Evolutionary conservation across 2,888 invertebrate species (phyloP), one percentile per base, ranked within the genome.

Genomic region (Nephrocerus scutellatus): DNA sequence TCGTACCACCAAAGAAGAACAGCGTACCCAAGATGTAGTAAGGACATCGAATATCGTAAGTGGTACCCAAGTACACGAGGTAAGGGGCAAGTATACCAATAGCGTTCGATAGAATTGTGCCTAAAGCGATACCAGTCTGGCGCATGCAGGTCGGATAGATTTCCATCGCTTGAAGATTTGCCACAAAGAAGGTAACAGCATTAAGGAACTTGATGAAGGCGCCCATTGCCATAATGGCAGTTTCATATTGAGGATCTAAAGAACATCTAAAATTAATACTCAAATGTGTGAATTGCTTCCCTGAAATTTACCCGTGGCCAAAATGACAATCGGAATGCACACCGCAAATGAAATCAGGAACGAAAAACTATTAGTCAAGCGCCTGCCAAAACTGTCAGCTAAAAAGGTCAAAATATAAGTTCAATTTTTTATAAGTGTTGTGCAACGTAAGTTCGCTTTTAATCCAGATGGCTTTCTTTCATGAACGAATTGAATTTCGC

Each of bases 81-180:
- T 76, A 79, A 0, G 80, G 78, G 1, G 74, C 74, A 30, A 74
- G 49, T n/a, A 76, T 70, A 13, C 74, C 72, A 30, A 77, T 65
- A 15, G 68, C 68, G 55, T 74, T 75, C 6, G 74, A 73, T 29
- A 74, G 54, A 22, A 79, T 71, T 36, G 72, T 72, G 20, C 77
- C 75, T 39, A 80, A 55, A 1, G 79, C 74, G 49, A 76, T 72
- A 34, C 80, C 81, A 6, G 79, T 75, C 54, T 80, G 78, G 15
- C 82, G 67, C 21, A 80, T 64, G 49, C 76, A 76, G 0, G 81
- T 81, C 10, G 81, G 81, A 58, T 78, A 80, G 14, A 79, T 68
- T 62, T 82, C 81, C 59, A 80, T 72, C 39, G 75, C 74, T 46
- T 80, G 74, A 36, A 81, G 63, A 53, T 73, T 75, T 18, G 74